These are phyloP conservation scores for Aleiodes leptofemur DNA, from an alignment of 2,888 invertebrate genomes.

Conservation along the genomic window DNA sequence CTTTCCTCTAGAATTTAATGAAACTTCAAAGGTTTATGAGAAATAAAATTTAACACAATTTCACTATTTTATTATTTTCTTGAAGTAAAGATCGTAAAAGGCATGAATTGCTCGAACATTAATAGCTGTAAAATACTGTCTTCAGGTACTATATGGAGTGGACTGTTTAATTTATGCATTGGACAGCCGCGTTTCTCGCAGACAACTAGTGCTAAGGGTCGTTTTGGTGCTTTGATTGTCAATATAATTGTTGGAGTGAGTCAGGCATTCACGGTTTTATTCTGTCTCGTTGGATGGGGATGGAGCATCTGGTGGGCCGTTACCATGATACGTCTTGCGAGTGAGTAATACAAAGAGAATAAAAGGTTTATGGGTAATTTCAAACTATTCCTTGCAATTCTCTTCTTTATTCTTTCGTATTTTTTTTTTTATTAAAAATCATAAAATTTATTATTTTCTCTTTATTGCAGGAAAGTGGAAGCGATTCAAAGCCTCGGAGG, in stretches of 20 bases:
- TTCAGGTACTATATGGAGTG: slow-evolving; percentile 92
- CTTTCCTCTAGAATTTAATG: slow-evolving; percentile 1
- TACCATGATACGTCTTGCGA: slow-evolving; percentile 91
- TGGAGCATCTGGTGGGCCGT: slow-evolving; percentile 99
- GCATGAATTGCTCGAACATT: too few species aligned
- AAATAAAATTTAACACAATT: slow-evolving; percentile 7
- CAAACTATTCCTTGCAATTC: not conserved
- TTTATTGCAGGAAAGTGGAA: slow-evolving; percentile 69
- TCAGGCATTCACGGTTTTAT: slow-evolving; percentile 94
- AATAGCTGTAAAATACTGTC: not conserved
- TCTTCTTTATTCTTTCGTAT: not conserved
- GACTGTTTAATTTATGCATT: slow-evolving; percentile 90
- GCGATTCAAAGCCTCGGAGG: slow-evolving; percentile 71
- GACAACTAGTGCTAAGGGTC: slow-evolving; percentile 85
- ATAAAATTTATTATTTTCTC: slow-evolving; percentile 10
- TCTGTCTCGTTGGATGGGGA: slow-evolving; percentile 97
- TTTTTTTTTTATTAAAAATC: not conserved
- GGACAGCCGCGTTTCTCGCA: slow-evolving; percentile 92
- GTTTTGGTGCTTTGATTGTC: slow-evolving; percentile 89
- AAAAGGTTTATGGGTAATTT: too few species aligned
- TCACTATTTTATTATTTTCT: too few species aligned
- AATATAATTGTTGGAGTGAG: slow-evolving; percentile 91
- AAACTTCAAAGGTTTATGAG: not conserved
- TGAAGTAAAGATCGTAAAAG: too few species aligned
- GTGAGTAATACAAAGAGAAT: slow-evolving; percentile 79